Percentiles rank a stretch among this genome's conserved stretches.
These are phyloP conservation scores for Cervus canadensis DNA, from an alignment of 2,113 vertebrate species.

Conservation along the genomic window DNA sequence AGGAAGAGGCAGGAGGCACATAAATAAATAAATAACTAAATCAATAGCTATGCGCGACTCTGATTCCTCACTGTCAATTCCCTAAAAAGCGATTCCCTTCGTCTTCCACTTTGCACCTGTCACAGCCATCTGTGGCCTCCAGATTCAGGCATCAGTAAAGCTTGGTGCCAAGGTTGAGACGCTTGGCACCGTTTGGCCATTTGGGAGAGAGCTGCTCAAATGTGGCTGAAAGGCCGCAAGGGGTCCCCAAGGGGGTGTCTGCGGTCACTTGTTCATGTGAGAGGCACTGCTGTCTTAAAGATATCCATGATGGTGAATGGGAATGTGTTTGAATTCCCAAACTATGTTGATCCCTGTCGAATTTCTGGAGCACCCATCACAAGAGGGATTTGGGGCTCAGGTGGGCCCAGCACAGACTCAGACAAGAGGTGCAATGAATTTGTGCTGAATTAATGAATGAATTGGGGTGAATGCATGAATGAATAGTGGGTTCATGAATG, in stretches of 20 bases:
- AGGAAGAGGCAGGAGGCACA: neutral
- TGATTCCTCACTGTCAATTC: neutral
- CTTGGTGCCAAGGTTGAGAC: neutral
- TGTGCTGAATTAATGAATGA: neutral
- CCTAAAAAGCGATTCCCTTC: neutral
- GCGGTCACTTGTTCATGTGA: neutral
- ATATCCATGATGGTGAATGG: neutral
- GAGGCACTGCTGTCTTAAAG: neutral
- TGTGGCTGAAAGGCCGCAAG: neutral
- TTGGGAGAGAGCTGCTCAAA: neutral
- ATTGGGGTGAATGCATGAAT: neutral
- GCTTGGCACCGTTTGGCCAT: neutral
- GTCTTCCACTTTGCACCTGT: neutral
- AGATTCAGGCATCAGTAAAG: neutral
- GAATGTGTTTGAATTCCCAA: neutral
- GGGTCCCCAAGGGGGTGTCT: neutral
- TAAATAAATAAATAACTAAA: conserved; percentile 54
- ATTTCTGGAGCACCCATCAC: neutral
- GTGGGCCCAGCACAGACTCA: neutral
- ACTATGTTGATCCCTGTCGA: neutral
- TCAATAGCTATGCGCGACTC: neutral
- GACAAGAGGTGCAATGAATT: neutral
- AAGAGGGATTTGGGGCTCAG: neutral
- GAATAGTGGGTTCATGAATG: neutral
- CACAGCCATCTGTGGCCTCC: neutral